Percentiles rank a stretch among this genome's conserved stretches.
Evolutionary conservation across 1,140 invertebrate species (phyloP).

Genomic region (Grapholita molesta): DNA sequence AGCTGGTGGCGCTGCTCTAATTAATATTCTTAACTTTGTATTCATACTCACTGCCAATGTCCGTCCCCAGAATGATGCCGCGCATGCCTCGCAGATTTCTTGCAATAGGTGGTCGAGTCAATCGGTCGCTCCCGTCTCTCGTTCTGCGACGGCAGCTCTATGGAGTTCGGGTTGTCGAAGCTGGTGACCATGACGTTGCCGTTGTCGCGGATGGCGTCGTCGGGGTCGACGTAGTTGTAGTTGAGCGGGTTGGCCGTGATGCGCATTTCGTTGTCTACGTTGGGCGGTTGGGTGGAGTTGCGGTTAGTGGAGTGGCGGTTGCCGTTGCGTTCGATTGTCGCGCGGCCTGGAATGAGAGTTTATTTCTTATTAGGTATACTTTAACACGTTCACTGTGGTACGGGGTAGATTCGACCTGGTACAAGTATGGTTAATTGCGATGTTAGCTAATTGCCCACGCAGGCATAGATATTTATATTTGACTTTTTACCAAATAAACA

Average conservation of each 20-base stretch:
- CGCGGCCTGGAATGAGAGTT: constrained; percentile 78
- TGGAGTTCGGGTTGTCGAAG: constrained; percentile 87
- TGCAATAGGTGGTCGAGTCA: constrained; percentile 86
- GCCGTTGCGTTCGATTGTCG: constrained; percentile 88
- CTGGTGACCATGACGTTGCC: constrained; percentile 80
- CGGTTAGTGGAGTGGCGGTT: constrained; percentile 68
- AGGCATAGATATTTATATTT: too few relatives aligned
- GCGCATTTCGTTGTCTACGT: constrained; percentile 79
- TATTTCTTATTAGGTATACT: constrained; percentile 1
- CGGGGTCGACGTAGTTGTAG: constrained; percentile 82
- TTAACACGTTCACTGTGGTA: too few relatives aligned
- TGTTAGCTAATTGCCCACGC: too few relatives aligned
- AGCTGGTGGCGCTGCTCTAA: not conserved
- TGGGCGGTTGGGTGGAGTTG: constrained; percentile 61
- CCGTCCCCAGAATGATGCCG: constrained; percentile 70
- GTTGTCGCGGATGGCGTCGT: constrained; percentile 79
- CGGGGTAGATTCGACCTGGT: too few relatives aligned
- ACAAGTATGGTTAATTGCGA: too few relatives aligned
- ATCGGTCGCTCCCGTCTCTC: constrained; percentile 71
- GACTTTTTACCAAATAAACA: too few relatives aligned
- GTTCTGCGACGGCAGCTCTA: constrained; percentile 80
- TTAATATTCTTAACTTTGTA: not conserved
- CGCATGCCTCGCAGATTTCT: constrained; percentile 72
- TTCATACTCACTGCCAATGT: constrained; percentile 72
- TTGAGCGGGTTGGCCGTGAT: constrained; percentile 89